Evolutionary conservation across 1,140 invertebrate species (phyloP).

Genomic region (Atta colombica): DNA sequence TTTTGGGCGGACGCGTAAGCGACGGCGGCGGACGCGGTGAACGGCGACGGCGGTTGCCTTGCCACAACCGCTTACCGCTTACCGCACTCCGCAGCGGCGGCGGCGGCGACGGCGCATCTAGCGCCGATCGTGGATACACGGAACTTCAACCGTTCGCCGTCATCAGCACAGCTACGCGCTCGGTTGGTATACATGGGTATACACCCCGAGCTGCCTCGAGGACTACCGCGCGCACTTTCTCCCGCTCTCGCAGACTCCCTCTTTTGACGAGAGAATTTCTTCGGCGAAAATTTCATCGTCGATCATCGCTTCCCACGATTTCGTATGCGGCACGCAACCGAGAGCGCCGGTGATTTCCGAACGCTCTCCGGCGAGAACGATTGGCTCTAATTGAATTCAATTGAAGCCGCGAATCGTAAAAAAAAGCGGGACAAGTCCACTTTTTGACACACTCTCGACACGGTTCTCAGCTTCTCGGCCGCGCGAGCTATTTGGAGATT

Average conservation of each 20-base stretch:
- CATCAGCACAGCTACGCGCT: conserved; percentile 1
- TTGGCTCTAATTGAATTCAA: conserved; percentile 25
- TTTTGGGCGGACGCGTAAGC: conserved; percentile 73
- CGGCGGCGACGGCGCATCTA: neutral
- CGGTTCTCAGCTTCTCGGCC: too few species aligned
- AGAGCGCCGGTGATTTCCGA: neutral
- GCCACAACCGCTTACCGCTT: neutral
- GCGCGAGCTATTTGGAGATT: neutral
- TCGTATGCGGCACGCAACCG: neutral
- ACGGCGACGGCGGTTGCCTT: conserved; percentile 19
- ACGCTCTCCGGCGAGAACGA: neutral
- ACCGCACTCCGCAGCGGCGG: neutral
- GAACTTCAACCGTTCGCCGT: conserved; percentile 18
- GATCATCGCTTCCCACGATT: conserved; percentile 22
- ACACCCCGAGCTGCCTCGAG: neutral
- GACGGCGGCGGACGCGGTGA: conserved; percentile 44
- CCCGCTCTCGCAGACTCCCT: neutral
- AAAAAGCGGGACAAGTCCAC: neutral
- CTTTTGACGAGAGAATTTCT: neutral
- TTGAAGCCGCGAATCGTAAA: neutral
- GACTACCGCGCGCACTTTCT: conserved; percentile 21
- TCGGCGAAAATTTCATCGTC: conserved; percentile 15
- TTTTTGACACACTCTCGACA: conserved; percentile 20
- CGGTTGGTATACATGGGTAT: neutral
- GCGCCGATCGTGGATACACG: conserved; percentile 1